phyloP scores from a whole-genome alignment of 2,113 vertebrate species.

The Hemibagrus wyckioides region DNA sequence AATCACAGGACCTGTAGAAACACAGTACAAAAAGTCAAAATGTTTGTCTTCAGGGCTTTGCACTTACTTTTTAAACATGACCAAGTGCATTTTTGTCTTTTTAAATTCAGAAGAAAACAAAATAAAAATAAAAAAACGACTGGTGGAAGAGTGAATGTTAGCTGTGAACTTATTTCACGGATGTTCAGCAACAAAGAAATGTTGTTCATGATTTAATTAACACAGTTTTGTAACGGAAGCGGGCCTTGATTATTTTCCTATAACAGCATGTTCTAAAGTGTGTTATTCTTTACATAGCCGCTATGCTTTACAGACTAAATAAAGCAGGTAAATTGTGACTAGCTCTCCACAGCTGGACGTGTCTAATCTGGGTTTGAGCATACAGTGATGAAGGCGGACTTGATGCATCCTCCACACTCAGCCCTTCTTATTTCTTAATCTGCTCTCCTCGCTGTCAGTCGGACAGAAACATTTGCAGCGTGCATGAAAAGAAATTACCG shows the following conservation, averaged over 20 bases:
- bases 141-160: background rate
- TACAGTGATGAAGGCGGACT: slow-evolving; percentile 24
- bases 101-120: background rate
- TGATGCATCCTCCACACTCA: slow-evolving; percentile 32
- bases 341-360: slow-evolving; percentile 12
- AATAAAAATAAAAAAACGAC: too few relatives aligned
- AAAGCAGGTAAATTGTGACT: background rate
- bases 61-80: background rate
- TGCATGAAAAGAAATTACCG: slow-evolving; percentile 53
- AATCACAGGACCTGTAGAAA: background rate
- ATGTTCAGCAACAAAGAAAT: background rate
- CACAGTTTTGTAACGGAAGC: background rate
- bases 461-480: slow-evolving; percentile 53
- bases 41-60: background rate
- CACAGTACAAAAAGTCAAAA: background rate
- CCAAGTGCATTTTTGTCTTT: background rate
- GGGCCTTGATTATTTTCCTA: background rate
- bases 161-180: background rate
- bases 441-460: slow-evolving; percentile 53
- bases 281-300: background rate
- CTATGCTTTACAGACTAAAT: background rate
- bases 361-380: slow-evolving; percentile 41
- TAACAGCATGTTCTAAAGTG: background rate
- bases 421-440: slow-evolving; percentile 52
- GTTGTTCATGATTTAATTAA: background rate